Evolutionary conservation across 2,113 vertebrate species (phyloP), one percentile per base, ranked within the genome.

Genomic region (Fulica atra): DNA sequence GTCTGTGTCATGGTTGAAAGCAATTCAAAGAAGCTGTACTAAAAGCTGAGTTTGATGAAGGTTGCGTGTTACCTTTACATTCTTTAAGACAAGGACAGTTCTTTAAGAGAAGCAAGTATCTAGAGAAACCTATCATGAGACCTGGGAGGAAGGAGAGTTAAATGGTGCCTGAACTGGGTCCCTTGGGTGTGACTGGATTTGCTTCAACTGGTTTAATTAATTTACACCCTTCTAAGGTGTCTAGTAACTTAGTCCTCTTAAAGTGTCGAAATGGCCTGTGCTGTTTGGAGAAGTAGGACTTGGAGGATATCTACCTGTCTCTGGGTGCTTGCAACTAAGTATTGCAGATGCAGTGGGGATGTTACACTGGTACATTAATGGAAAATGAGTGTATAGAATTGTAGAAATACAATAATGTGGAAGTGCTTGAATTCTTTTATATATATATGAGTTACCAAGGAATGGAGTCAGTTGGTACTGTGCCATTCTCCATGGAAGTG

Each of bases 1-100:
- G 40, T 73, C n/a, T 81, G 57, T 94, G 73, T 98, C 96, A 93
- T 86, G 61, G 66, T 36, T 96, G 78, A 97, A 97, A 90, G 71
- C 68, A 94, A 95, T 95, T 96, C 94, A 97, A 89, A 97, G 95
- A 33, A 85, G 57, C 29, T 74, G 89, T 92, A 64, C 56, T 61
- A 53, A 84, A 46, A 92, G 63, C 91, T 91, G 71, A 63, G 60
- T 72, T 88, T 86, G 73, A 50, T 0, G 0, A 48, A 3, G 7
- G 28, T 59, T 79, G 48, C 31, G 13, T 91, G n/a, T 10, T 29
- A 56, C 46, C 86, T 95, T 70, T 61, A 8, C 65, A 81, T 65
- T 88, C 73, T 46, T 46, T 19, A 46, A 46, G 44, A 85, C 25
- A 83, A 46, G 36, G 38, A 36, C 17, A 51, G 4, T 81, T 92